Percentiles rank a stretch among this genome's conserved stretches.
These are phyloP conservation scores for Dendrophyllia cribrosa DNA, from an alignment of 64 coral and sea anemone genomes.

Conservation along the genomic window DNA sequence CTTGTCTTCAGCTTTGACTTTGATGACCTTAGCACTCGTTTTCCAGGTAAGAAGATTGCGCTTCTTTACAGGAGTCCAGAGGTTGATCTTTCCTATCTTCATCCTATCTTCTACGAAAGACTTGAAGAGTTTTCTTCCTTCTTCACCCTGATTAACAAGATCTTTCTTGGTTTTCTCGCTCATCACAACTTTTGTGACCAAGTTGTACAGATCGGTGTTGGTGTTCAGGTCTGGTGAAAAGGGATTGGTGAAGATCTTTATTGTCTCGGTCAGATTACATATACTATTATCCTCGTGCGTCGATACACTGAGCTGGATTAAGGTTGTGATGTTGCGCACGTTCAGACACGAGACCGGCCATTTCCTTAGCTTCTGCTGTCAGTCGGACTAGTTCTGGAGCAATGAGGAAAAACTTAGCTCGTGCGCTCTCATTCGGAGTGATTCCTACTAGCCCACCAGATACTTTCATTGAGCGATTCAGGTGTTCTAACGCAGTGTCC, in stretches of 20 bases:
- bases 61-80: conserved; percentile 44
- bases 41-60: conserved; percentile 46
- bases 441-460: no score
- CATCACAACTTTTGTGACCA: conserved; percentile 36
- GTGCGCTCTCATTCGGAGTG: no score
- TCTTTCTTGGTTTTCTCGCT: conserved; percentile 7
- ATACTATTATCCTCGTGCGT: no score
- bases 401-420: no score
- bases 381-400: no score
- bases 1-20: conserved; percentile 40
- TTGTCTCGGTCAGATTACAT: neutral
- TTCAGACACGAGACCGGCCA: no score
- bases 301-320: no score
- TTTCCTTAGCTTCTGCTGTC: no score
- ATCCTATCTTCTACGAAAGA: conserved; percentile 13
- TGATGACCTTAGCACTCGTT: conserved; percentile 44
- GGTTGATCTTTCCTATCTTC: conserved; percentile 22
- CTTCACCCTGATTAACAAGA: neutral
- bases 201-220: conserved; percentile 20
- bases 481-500: no score
- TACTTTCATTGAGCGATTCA: no score
- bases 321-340: no score
- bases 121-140: neutral
- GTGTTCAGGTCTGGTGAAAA: conserved; percentile 30
- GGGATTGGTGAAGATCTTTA: conserved; percentile 44